A percentile compares a stretch with the other conserved stretches of the same genome.
Evolutionary conservation across 2,888 invertebrate species (phyloP).

Genomic region (Machimus rusticus): DNA sequence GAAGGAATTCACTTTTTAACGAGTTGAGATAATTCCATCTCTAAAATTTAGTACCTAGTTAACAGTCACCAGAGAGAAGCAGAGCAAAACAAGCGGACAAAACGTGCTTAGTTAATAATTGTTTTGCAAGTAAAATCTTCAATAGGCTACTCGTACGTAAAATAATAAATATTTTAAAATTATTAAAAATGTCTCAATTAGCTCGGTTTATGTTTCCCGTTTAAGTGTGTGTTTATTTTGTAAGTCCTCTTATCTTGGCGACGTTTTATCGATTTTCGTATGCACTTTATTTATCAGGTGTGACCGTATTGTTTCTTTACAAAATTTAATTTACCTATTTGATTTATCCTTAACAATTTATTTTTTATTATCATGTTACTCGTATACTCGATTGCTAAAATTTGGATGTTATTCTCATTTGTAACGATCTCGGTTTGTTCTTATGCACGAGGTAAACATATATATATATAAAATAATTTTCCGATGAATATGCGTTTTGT

Average conservation of each 20-base stretch:
- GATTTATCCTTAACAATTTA: neutral
- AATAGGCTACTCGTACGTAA: slow-evolving; percentile 40
- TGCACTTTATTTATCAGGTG: slow-evolving; percentile 13
- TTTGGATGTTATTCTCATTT: neutral
- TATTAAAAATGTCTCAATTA: neutral
- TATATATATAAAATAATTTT: slow-evolving; percentile 3
- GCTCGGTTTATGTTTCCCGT: neutral
- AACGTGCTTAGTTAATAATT: slow-evolving; percentile 33
- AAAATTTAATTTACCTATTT: neutral
- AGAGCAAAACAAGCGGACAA: slow-evolving; percentile 21
- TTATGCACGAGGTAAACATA: slow-evolving; percentile 15
- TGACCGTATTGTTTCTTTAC: neutral
- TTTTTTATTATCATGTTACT: neutral
- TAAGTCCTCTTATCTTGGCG: neutral
- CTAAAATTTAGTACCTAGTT: neutral
- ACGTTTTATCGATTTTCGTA: neutral
- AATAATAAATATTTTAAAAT: slow-evolving; percentile 8
- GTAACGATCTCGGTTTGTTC: slow-evolving; percentile 9
- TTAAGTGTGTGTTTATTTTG: neutral
- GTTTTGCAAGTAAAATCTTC: slow-evolving; percentile 32
- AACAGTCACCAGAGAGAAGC: neutral
- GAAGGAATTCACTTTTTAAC: neutral
- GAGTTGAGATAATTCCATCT: neutral
- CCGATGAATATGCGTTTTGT: slow-evolving; percentile 10
- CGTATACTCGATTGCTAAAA: neutral